Conservation (phyloP, 2,888 invertebrate species). For the Cryptops parisi region DNA sequence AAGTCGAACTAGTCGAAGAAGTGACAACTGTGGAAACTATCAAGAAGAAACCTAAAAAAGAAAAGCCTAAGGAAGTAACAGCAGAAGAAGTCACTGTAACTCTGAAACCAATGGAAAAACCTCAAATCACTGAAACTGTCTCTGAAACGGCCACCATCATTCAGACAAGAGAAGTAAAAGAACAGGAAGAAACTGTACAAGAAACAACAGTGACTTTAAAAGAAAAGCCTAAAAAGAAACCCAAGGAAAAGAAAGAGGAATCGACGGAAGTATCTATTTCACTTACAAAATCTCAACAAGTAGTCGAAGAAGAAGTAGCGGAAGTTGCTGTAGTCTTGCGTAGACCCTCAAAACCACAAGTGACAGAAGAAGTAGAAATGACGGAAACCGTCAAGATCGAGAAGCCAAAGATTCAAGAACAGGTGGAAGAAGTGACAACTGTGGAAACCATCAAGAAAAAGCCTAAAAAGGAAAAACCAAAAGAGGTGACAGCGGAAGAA, state of each 20-base stretch:
- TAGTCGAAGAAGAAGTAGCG: slow-evolving; percentile 11
- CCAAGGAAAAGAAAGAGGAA: slow-evolving; percentile 38
- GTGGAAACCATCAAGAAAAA: slow-evolving; percentile 8
- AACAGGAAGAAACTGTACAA: slow-evolving; percentile 28
- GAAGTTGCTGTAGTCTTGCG: slow-evolving; percentile 2
- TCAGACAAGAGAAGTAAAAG: slow-evolving; percentile 32
- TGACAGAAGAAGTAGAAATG: slow-evolving; percentile 5
- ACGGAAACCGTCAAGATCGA: slow-evolving; percentile 14
- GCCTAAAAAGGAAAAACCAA: slow-evolving; percentile 14
- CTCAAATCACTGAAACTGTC: slow-evolving; percentile 32
- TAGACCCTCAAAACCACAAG: slow-evolving; percentile 10
- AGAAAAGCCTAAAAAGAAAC: slow-evolving; percentile 9
- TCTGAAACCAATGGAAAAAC: slow-evolving; percentile 41
- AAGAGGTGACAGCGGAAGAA: slow-evolving; percentile 3
- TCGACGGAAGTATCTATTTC: slow-evolving; percentile 3
- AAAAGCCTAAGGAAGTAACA: not conserved
- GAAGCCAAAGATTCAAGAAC: slow-evolving; percentile 12
- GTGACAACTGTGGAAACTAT: not conserved
- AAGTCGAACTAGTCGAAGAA: not conserved
- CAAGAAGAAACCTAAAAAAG: slow-evolving; percentile 2
- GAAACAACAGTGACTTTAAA: slow-evolving; percentile 5
- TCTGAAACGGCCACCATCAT: slow-evolving; percentile 34
- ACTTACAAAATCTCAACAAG: slow-evolving; percentile 11
- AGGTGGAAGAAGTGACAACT: slow-evolving; percentile 1
- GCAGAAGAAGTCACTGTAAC: slow-evolving; percentile 27